Base-by-base conservation (phyloP, 1,140 invertebrate genomes). In the Polypedilum pembai region DNA sequence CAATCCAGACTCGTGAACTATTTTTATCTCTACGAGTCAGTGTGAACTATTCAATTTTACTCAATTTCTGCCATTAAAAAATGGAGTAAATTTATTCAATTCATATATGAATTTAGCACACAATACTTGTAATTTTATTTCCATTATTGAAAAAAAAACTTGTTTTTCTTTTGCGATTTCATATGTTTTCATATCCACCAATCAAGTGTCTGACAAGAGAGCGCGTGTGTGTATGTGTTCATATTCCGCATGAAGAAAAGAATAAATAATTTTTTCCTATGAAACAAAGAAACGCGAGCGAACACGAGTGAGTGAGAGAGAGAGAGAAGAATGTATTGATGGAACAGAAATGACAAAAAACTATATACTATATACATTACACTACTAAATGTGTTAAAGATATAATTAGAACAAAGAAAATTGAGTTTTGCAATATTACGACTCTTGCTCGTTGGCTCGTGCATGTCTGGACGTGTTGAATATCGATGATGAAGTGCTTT, bases 351-450 rank as follows among this genome's bases (percentile, higher is more conserved):
- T 56, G 45, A 56, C 45, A 56, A 12, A 56, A 33, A 33, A 33
- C n/a, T n/a, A n/a, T n/a, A n/a, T n/a, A 56, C 45, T 56, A 8
- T 56, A 56, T 45, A 45, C 15, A 45, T 8, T 15, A 56, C 24
- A n/a, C 10, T 12, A 56, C 12, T 56, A 66, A 17, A 20, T 20
- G 65, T 18, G 8, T n/a, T 18, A 18, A 18, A 20, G 65, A 69
- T 69, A 69, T 18, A 69, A 69, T 69, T 69, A 69, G 65, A 69
- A 69, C 65, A 69, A 69, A 69, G 65, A 69, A 69, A 69, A 21
- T 20, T 20, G 10, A 8, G 12, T 66, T 18, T 69, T 69, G 65
- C 65, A 69, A 18, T 21, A 20, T 18, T 69, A 18, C 17, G 17
- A 69, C 7, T 69, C 20, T 56, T 56, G 12, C 0, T 56, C 4